Percentiles rank a stretch among this genome's conserved stretches.
Evolutionary conservation across 2,113 vertebrate genomes (phyloP).

Genomic region (Sinocyclocheilus grahami): DNA sequence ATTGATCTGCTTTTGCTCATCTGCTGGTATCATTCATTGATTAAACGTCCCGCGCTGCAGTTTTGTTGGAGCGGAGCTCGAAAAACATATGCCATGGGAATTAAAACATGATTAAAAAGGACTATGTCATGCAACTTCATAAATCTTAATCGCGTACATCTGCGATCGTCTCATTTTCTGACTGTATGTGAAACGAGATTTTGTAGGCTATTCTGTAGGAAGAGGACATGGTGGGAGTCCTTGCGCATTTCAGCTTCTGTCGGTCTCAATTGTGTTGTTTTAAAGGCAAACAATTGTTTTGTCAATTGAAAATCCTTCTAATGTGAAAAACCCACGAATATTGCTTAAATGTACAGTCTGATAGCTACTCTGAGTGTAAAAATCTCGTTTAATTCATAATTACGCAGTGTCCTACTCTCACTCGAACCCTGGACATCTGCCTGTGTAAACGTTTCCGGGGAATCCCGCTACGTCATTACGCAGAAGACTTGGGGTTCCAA

Average conservation of each 20-base stretch:
- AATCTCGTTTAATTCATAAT: neutral
- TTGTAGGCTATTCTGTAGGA: neutral
- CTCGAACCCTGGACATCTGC: neutral
- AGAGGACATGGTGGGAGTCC: neutral
- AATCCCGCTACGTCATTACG: slow-evolving; percentile 36
- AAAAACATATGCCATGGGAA: neutral
- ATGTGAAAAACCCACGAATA: neutral
- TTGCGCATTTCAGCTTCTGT: neutral
- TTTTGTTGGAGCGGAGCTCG: neutral
- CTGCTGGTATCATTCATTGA: neutral
- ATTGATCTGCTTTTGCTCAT: neutral
- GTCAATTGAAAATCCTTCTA: neutral
- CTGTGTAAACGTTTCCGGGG: slow-evolving; percentile 16
- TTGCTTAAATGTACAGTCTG: neutral
- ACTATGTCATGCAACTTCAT: neutral
- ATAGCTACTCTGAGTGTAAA: neutral
- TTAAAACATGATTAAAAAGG: neutral
- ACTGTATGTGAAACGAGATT: neutral
- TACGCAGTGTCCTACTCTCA: neutral
- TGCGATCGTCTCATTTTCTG: neutral
- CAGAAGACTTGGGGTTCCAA: slow-evolving; percentile 16
- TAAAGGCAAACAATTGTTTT: too few species aligned
- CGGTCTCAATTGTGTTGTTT: neutral
- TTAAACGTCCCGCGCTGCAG: neutral
- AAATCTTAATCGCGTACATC: neutral